Evolutionary conservation across 1,140 invertebrate species (phyloP), one percentile per base, ranked within the genome.

Genomic region (Drosophila pandora): DNA sequence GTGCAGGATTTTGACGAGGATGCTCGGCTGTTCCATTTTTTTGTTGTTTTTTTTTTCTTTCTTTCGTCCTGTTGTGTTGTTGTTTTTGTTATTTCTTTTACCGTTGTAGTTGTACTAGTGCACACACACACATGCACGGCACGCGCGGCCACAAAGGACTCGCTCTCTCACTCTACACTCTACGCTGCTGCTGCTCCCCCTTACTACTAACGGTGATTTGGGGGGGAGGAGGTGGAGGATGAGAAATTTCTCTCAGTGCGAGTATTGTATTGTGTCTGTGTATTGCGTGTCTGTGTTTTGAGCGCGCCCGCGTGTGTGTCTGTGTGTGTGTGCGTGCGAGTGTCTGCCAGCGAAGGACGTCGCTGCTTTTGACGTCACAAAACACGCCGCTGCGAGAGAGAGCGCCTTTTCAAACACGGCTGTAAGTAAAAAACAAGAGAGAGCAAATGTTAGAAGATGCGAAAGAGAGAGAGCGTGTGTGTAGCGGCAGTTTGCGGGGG

Each of bases 1-100:
- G 92, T 98, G 97, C 92, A 98, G 95, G 92, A 97, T 95, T 87
- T 93, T 93, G 67, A 92, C 90, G 70, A 92, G 88, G 65, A 91
- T 90, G 78, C 88, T 91, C 75, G 91, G 91, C 67, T 91, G 90
- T 75, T 91, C 90, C 90, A 91, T 91, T 85, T 90, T 85, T 68
- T 63, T 61, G 17, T 17, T 17, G 17, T 72, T 41, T 22, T 45
- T 63, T n/a, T 49, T 50, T 25, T 21, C 9, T 30, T 23, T 48
- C 21, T 2, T 48, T 6, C 17, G 17, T 53, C 7, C 39, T 57
- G 13, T 21, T 58, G 37, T 37, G 17, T 39, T 60, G 22, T 45
- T 43, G 32, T 23, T 58, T 2, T 12, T 56, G 22, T 41, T 56
- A 17, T 5, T 21, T 70, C 49, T 49, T 72, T 68, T 43, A 34